A percentile compares a stretch with the other conserved stretches of the same genome.
These are phyloP conservation scores for Teleopsis dalmanni DNA, from an alignment of 1,140 invertebrate genomes.

Conservation along the genomic window DNA sequence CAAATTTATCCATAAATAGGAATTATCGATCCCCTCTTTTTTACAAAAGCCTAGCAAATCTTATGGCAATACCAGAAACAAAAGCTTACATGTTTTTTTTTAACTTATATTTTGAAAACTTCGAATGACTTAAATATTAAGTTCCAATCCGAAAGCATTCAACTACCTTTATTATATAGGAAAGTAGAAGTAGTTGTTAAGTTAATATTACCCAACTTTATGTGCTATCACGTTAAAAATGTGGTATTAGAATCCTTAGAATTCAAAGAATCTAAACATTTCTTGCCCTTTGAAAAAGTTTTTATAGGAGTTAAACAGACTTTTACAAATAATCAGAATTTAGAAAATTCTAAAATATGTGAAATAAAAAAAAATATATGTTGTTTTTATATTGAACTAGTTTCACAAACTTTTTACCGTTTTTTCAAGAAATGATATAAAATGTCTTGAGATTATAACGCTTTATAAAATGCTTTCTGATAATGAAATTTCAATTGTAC, in stretches of 20 bases:
- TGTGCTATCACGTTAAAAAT: not conserved
- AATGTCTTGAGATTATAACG: not conserved
- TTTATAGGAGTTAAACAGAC: slow-evolving; percentile 3
- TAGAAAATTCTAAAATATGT: not conserved
- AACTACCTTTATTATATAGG: not conserved
- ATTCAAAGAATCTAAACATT: not conserved
- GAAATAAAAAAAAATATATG: slow-evolving; percentile 3
- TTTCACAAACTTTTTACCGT: not conserved
- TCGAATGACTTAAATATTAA: slow-evolving; percentile 8
- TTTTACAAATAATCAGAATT: not conserved
- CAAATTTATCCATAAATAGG: no score
- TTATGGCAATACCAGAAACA: not conserved
- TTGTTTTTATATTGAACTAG: slow-evolving; percentile 7
- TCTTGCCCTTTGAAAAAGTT: not conserved
- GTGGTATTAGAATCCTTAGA: not conserved
- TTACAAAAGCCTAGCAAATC: not conserved
- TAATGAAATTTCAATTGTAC: not conserved
- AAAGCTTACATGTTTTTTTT: slow-evolving; percentile 6
- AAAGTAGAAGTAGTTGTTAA: not conserved
- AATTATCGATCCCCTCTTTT: no score
- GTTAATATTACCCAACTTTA: slow-evolving; percentile 9
- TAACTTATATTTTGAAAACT: slow-evolving; percentile 5
- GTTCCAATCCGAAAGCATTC: slow-evolving; percentile 3
- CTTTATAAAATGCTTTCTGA: not conserved
- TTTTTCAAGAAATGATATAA: slow-evolving; percentile 6